Conservation (phyloP, 92 coral and sea anemone genomes). For the Umimayanthus chanpuru region DNA sequence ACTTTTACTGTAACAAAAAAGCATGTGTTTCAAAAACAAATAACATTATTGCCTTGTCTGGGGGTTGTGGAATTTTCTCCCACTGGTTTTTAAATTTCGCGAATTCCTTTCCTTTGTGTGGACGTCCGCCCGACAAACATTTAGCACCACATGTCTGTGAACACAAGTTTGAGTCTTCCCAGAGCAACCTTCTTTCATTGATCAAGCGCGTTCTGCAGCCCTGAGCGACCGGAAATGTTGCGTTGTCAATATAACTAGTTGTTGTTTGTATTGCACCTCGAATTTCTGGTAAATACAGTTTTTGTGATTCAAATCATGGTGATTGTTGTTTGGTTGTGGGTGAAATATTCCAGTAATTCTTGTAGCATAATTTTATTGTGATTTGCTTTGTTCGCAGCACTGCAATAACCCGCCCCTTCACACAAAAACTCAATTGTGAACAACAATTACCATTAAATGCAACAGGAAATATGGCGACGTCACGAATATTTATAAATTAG, state of each 20-base stretch:
- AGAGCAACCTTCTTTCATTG: slow-evolving; percentile 32
- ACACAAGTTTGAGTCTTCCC: slow-evolving; percentile 21
- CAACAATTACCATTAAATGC: slow-evolving; percentile 79
- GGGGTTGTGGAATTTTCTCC: slow-evolving; percentile 14
- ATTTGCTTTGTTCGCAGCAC: slow-evolving; percentile 77
- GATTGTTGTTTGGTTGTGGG: slow-evolving; percentile 63
- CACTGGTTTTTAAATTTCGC: slow-evolving; percentile 20
- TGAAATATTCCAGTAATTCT: slow-evolving; percentile 82
- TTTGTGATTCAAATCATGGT: slow-evolving; percentile 72
- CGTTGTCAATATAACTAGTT: slow-evolving; percentile 50
- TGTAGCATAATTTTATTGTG: slow-evolving; percentile 79
- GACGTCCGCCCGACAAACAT: not conserved
- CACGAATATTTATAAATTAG: slow-evolving; percentile 65
- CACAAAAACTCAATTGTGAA: slow-evolving; percentile 78
- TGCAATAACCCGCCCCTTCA: slow-evolving; percentile 80
- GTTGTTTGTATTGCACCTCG: slow-evolving; percentile 65
- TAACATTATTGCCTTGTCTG: not conserved
- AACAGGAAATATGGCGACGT: slow-evolving; percentile 82
- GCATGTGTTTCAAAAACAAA: not conserved
- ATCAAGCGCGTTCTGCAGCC: not conserved
- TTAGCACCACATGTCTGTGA: not conserved
- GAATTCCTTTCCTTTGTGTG: slow-evolving; percentile 36
- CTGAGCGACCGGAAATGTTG: slow-evolving; percentile 74
- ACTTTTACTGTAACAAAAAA: too few relatives aligned
- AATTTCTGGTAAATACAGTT: slow-evolving; percentile 50